Conservation (phyloP, 2,797 vertebrate genomes). For the Otus scops region DNA sequence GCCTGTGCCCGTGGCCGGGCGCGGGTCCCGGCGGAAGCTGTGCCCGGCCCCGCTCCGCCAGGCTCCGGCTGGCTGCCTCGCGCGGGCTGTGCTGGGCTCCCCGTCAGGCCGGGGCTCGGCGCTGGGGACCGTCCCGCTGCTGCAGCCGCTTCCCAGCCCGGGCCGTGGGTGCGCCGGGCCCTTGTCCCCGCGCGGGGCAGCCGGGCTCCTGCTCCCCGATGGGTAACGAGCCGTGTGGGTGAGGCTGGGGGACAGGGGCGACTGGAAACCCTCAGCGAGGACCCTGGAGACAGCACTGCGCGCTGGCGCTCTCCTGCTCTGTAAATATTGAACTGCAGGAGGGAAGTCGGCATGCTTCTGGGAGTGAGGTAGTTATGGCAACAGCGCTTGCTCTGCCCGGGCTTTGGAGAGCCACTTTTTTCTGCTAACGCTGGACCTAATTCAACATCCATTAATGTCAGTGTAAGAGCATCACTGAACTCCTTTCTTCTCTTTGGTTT, state of each 20-base stretch:
- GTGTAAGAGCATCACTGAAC: not conserved
- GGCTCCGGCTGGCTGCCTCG: not conserved
- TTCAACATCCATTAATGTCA: not conserved
- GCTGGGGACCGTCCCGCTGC: not conserved
- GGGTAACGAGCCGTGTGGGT: not conserved
- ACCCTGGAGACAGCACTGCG: not conserved
- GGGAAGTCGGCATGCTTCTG: not conserved
- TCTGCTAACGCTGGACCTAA: not conserved
- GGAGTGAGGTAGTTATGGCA: constrained; percentile 11
- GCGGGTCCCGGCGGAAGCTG: not conserved
- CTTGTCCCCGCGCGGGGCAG: not conserved
- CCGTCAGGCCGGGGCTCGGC: not conserved
- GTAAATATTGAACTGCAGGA: constrained; percentile 24
- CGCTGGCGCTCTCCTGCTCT: not conserved
- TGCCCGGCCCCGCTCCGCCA: not conserved
- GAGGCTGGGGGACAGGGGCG: not conserved
- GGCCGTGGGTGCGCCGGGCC: not conserved
- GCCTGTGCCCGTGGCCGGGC: not conserved
- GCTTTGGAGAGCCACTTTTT: not conserved
- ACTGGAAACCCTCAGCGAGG: not conserved
- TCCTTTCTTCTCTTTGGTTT: not conserved
- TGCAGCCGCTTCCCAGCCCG: not conserved
- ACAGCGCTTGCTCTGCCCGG: not conserved
- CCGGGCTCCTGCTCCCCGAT: not conserved
- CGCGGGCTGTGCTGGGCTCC: not conserved